A percentile compares a stretch with the other conserved stretches of the same genome.
phyloP scores from a whole-genome alignment of 2,113 vertebrate species.

The Alexandromys fortis region DNA sequence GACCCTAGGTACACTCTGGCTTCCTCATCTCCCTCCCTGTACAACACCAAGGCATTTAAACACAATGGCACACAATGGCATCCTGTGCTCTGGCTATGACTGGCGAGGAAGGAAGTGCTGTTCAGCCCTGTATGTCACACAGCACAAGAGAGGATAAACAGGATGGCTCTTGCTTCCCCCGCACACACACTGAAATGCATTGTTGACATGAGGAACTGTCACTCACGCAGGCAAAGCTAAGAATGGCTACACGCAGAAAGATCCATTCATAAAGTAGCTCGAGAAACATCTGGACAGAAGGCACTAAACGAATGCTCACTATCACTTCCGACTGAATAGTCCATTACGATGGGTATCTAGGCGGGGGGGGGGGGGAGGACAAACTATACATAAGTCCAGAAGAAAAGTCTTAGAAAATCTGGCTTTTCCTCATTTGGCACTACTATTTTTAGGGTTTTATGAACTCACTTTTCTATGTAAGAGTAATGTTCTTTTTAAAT shows the following conservation, averaged over 20 bases:
- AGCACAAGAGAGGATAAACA: not conserved
- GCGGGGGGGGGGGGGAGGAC: not conserved
- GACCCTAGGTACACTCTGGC: not conserved
- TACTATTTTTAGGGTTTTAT: conserved; percentile 51
- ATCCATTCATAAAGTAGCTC: not conserved
- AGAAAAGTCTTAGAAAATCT: conserved; percentile 62
- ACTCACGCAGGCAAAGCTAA: not conserved
- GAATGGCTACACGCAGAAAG: not conserved
- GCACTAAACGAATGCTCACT: not conserved
- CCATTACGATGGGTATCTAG: not conserved
- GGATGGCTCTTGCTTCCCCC: conserved; percentile 2
- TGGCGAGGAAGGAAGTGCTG: conserved; percentile 49
- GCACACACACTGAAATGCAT: not conserved
- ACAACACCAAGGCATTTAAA: not conserved
- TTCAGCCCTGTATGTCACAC: not conserved
- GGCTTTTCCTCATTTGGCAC: conserved; percentile 27
- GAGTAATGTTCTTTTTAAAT: conserved; percentile 72
- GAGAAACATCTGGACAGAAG: conserved; percentile 30
- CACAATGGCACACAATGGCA: conserved; percentile 31
- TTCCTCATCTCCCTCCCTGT: not conserved
- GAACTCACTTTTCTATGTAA: conserved; percentile 65
- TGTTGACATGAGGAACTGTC: not conserved
- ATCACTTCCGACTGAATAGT: not conserved
- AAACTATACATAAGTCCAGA: not conserved
- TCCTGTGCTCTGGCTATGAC: not conserved